Conservation (phyloP, 2,797 vertebrate genomes). For the Enteromius anoplus region DNA sequence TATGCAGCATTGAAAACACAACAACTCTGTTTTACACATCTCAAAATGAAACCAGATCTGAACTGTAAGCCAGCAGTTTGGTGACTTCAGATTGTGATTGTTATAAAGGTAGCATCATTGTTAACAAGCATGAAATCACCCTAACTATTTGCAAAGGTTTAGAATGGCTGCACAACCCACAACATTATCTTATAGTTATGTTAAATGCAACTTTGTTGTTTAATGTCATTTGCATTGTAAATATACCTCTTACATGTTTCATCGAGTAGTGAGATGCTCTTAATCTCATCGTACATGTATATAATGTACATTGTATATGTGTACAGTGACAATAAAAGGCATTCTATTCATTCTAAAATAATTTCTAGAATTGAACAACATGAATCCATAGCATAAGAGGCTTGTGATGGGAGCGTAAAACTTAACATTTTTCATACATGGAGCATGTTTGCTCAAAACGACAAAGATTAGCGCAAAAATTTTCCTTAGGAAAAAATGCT, state of each 20-base stretch:
- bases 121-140: background rate
- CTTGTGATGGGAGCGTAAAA: background rate
- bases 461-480: background rate
- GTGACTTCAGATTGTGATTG: background rate
- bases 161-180: background rate
- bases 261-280: too few relatives aligned
- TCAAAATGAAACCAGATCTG: background rate
- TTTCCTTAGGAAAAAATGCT: background rate
- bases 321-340: too few relatives aligned
- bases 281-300: too few relatives aligned
- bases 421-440: background rate
- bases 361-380: background rate
- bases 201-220: too few relatives aligned
- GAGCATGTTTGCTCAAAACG: background rate
- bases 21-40: background rate
- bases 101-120: background rate
- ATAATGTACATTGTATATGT: too few relatives aligned
- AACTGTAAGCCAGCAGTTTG: background rate
- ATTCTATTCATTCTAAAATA: background rate
- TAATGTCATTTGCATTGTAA: too few relatives aligned
- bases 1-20: background rate
- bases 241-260: too few relatives aligned
- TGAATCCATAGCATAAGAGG: background rate
- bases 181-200: background rate
- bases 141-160: background rate